These are phyloP conservation scores for Panthera tigris DNA, from an alignment of 2,113 vertebrate genomes.

Conservation along the genomic window DNA sequence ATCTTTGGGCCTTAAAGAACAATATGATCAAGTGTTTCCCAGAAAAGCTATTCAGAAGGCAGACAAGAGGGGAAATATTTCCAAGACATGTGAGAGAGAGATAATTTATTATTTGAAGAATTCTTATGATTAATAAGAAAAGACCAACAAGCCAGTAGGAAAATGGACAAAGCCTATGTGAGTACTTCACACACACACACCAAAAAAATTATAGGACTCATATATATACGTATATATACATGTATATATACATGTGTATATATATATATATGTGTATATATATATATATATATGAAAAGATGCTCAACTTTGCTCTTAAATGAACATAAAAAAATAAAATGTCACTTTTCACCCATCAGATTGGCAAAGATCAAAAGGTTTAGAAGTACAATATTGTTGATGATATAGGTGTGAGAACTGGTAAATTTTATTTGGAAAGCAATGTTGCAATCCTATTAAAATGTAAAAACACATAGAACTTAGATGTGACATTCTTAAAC, in stretches of 20 bases:
- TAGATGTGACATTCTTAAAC: background rate
- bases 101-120: constrained; percentile 14
- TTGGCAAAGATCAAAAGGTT: constrained; percentile 41
- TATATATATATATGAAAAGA: background rate
- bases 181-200: background rate
- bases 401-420: background rate
- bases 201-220: background rate
- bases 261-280: background rate
- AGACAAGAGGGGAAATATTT: background rate
- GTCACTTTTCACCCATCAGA: background rate
- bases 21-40: background rate
- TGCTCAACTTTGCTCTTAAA: background rate
- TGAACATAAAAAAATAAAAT: background rate
- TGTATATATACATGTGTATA: too few species aligned
- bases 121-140: background rate
- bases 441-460: background rate
- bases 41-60: constrained; percentile 14
- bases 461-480: background rate
- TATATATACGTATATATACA: background rate
- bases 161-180: background rate
- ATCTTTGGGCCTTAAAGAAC: background rate
- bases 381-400: background rate
- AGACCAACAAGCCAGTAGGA: background rate
- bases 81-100: background rate
- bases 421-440: background rate